Conservation (phyloP, 2,797 vertebrate genomes). For the Lepilemur septentrionalis region DNA sequence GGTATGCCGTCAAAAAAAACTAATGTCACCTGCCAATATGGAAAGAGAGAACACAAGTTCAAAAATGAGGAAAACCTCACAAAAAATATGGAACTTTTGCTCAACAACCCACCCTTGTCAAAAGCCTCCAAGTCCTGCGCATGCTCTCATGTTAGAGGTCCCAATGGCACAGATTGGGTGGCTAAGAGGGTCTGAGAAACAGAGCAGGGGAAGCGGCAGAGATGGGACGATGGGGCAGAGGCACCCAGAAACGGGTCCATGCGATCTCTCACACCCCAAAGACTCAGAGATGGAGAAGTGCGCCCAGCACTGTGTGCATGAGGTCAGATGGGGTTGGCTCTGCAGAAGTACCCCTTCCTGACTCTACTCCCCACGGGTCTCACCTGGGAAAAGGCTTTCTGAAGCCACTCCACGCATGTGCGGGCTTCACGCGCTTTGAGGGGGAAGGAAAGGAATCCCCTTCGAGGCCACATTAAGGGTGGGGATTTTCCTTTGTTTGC, state of each 20-base stretch:
- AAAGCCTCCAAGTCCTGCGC: not conserved
- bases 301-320: rapidly evolving
- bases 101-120: not conserved
- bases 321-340: not conserved
- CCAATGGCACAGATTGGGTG: rapidly evolving
- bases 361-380: not conserved
- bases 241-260: too few relatives aligned
- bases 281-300: not conserved
- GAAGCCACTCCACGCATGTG: not conserved
- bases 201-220: not conserved
- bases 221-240: not conserved
- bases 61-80: not conserved
- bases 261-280: not conserved
- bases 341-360: not conserved
- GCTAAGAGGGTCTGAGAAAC: not conserved
- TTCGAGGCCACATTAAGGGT: slow-evolving; percentile 40
- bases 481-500: slow-evolving; percentile 82
- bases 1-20: not conserved
- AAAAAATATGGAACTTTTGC: not conserved
- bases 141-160: not conserved
- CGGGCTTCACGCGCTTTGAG: not conserved
- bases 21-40: not conserved
- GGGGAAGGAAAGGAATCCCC: not conserved
- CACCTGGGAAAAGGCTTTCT: not conserved
- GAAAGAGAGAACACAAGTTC: not conserved